A percentile compares a stretch with the other conserved stretches of the same genome.
phyloP scores from a whole-genome alignment of 2,797 vertebrate species.

The Sebastolobus alascanus region DNA sequence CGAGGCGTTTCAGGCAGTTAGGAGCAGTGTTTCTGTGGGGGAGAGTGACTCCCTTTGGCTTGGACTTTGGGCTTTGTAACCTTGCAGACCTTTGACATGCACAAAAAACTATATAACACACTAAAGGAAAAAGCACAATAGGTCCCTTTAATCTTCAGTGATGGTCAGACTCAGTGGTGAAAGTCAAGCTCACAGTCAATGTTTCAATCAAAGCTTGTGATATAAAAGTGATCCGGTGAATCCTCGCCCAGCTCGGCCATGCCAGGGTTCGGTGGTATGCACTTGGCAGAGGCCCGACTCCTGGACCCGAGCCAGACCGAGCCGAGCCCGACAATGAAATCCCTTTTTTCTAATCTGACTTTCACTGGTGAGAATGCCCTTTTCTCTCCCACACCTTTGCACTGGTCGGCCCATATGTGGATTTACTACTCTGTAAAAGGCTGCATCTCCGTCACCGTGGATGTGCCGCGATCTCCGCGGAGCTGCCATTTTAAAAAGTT shows the following conservation, averaged over 20 bases:
- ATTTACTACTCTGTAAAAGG: conserved; percentile 73
- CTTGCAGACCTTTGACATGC: no score
- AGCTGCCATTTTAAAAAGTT: conserved; percentile 57
- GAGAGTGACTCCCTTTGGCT: no score
- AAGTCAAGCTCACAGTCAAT: not conserved
- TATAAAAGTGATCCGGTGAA: conserved; percentile 22
- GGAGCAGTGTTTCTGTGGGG: no score
- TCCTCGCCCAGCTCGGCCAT: conserved; percentile 28
- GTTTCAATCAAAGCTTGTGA: conserved; percentile 30
- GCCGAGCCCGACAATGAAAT: conserved; percentile 54
- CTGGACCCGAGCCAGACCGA: conserved; percentile 59
- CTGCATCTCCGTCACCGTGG: conserved; percentile 19
- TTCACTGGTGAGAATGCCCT: conserved; percentile 71
- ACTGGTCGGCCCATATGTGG: conserved; percentile 15
- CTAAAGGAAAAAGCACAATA: no score
- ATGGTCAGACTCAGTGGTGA: not conserved
- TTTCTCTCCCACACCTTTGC: conserved; percentile 62
- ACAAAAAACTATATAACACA: no score
- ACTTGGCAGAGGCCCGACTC: conserved; percentile 64
- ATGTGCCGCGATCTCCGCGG: conserved; percentile 28
- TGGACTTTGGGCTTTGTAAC: no score
- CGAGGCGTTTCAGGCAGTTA: no score
- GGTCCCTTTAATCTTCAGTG: not conserved
- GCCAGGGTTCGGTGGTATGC: conserved; percentile 54
- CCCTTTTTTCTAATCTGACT: conserved; percentile 68